phyloP scores from a whole-genome alignment of 2,113 vertebrate genomes.

The Poicephalus gulielmi region DNA sequence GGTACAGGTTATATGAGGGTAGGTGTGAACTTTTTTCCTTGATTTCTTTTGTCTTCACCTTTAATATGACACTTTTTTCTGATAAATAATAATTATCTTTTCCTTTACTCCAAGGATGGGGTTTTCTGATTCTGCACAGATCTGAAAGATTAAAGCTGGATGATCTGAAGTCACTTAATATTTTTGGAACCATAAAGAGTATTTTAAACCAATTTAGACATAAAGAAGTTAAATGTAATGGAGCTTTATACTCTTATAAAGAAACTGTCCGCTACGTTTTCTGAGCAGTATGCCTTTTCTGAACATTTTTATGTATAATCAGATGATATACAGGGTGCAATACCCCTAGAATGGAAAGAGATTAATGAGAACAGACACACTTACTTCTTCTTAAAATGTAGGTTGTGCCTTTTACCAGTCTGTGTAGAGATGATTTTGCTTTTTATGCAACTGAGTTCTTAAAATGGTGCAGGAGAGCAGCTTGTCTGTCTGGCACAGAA shows the following conservation, averaged over 20 bases:
- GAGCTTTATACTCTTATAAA: background rate
- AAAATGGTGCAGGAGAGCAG: background rate
- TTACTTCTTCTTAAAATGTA: background rate
- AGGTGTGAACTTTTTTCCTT: background rate
- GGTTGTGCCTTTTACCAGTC: background rate
- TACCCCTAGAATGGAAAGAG: background rate
- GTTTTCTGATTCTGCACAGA: background rate
- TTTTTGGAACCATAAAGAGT: background rate
- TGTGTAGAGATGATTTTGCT: background rate
- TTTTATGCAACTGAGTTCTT: background rate
- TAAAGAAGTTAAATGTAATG: background rate
- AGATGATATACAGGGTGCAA: background rate
- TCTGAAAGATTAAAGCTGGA: background rate
- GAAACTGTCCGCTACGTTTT: background rate
- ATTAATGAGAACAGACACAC: background rate
- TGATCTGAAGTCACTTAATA: background rate
- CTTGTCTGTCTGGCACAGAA: background rate
- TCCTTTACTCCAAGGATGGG: background rate
- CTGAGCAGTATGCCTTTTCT: background rate
- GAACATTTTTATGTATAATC: background rate
- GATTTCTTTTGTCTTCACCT: background rate
- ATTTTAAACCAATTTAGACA: background rate
- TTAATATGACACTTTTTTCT: background rate
- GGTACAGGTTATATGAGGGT: background rate
- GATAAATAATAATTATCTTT: background rate